Base-by-base conservation (phyloP, 2,888 invertebrate genomes). In the Sinotaia quadrata region DNA sequence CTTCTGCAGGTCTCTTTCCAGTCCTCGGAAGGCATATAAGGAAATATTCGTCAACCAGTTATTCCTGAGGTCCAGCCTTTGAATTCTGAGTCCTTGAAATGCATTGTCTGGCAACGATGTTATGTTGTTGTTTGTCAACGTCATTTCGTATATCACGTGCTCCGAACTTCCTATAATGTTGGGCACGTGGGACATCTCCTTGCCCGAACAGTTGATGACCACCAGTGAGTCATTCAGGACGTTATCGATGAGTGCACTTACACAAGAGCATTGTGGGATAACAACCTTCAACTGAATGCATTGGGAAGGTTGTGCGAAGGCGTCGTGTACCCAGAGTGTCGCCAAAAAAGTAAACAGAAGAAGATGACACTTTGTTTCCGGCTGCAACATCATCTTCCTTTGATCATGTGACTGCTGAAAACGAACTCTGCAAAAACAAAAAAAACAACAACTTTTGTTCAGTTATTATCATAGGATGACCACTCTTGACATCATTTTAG, bases 31-130 rank as follows among this genome's bases (percentile, higher is more conserved):
- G 10, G 95, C 95, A 84, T 94, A 93, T 81, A 95, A 95, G 1
- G 94, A 93, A 84, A 96, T 92, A 80, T 92, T 91, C 75, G 92
- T 91, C 81, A 97, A 91, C 77, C 92, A 91, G 87, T 96, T 97
- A 60, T 93, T 93, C 88, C 94, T 94, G 81, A 97, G 90, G 85
- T 94, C 95, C 62, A 89, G 94, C 87, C 94, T 94, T 80, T 93
- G 92, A 76, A 96, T 89, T 71, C 93, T 93, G 78, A 96, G 90
- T 15, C 95, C 95, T 84, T 93, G 94, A 89, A 97, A 96, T 82
- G 94, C 94, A 59, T 69, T 54, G 12, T 67, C 59, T 36, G 75
- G 76, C 7, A 85, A 69, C 2, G 57, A 58, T 15, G 62, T 58
- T 31, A 84, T 82, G n/a, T 65, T 56, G 63, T 82, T 84, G 33